Percentiles rank a stretch among this genome's conserved stretches.
Evolutionary conservation across 2,797 vertebrate species (phyloP).

Genomic region (Neomorphus geoffroyi): DNA sequence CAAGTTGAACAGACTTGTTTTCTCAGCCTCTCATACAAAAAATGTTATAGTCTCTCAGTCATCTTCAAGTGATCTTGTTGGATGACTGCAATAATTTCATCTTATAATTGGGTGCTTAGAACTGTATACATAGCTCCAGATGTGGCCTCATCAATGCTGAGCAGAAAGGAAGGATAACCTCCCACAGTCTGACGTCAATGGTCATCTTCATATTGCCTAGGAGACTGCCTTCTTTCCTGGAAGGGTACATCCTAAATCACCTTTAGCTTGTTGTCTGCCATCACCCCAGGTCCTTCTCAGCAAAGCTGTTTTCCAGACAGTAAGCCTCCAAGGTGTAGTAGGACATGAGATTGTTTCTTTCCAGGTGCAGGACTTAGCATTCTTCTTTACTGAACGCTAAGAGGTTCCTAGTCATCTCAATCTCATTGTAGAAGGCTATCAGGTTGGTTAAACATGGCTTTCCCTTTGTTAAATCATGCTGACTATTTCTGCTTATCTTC

Average conservation of each 20-base stretch:
- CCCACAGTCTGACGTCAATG: background rate
- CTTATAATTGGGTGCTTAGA: background rate
- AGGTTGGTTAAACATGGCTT: background rate
- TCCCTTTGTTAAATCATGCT: background rate
- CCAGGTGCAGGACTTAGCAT: background rate
- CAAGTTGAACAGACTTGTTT: background rate
- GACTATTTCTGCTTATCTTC: background rate
- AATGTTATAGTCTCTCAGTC: background rate
- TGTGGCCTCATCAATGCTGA: background rate
- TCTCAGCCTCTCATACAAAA: background rate
- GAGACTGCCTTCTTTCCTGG: background rate
- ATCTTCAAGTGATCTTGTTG: background rate
- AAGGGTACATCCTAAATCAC: background rate
- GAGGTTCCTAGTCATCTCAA: background rate
- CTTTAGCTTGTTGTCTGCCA: background rate
- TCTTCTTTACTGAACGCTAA: background rate
- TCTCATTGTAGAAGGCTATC: too few relatives aligned
- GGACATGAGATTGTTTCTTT: background rate
- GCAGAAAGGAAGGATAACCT: background rate
- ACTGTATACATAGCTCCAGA: background rate
- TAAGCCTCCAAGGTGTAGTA: background rate
- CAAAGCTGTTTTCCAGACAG: background rate
- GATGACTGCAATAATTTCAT: too few relatives aligned
- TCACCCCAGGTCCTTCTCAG: background rate
- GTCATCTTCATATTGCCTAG: background rate